Conservation (phyloP, 2,113 vertebrate species). For the Gracilinanus agilis region DNA sequence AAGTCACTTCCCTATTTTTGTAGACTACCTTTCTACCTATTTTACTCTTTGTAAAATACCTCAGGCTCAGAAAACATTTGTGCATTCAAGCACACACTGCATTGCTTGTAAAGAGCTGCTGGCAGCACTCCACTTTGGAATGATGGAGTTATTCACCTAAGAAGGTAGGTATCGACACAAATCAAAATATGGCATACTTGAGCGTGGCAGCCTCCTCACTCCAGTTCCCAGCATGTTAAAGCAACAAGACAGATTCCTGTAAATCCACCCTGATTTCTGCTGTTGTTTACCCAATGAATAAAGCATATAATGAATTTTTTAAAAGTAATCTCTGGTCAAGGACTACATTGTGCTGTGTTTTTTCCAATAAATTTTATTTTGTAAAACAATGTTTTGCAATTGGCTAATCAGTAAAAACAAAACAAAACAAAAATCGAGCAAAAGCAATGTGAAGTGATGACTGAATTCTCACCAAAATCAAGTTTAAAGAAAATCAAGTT, state of each 20-base stretch:
- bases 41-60: conserved; percentile 43
- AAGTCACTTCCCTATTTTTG: conserved; percentile 43
- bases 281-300: conserved; percentile 56
- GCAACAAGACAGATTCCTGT: neutral
- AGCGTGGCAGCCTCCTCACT: conserved; percentile 33
- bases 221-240: neutral
- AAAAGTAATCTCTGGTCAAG: conserved; percentile 59
- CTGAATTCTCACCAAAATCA: conserved; percentile 71
- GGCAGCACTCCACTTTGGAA: conserved; percentile 43
- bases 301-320: neutral
- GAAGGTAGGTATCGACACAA: neutral
- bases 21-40: conserved; percentile 7
- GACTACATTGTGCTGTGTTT: conserved; percentile 57
- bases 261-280: conserved; percentile 56
- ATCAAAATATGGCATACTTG: neutral
- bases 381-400: conserved; percentile 65
- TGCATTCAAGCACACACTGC: conserved; percentile 43
- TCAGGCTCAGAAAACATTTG: conserved; percentile 51
- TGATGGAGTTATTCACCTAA: conserved; percentile 32
- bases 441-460: conserved; percentile 34
- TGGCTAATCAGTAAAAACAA: conserved; percentile 50
- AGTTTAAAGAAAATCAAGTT: conserved; percentile 11
- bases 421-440: conserved; percentile 15
- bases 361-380: conserved; percentile 69
- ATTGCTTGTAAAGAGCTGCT: conserved; percentile 25